A percentile compares a stretch with the other conserved stretches of the same genome.
Conservation (phyloP, 2,888 invertebrate species). For the Diabrotica balteata region DNA sequence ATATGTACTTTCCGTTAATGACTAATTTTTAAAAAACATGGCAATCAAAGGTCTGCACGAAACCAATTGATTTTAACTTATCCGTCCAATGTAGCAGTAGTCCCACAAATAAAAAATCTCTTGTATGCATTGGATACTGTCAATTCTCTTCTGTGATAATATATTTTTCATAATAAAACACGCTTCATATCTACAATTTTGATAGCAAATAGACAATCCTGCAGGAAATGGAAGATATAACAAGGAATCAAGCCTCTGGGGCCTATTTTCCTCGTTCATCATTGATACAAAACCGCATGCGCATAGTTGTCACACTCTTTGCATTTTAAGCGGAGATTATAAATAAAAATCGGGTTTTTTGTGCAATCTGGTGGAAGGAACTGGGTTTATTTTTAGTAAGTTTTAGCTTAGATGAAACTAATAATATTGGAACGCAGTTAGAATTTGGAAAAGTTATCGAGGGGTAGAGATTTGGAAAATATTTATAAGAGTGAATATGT, state of each 20-base stretch:
- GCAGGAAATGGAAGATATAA: slow-evolving; percentile 45
- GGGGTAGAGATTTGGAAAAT: not conserved
- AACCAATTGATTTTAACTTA: slow-evolving; percentile 18
- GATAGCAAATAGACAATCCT: slow-evolving; percentile 46
- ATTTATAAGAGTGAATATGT: no score
- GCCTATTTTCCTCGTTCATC: slow-evolving; percentile 3
- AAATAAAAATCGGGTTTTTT: slow-evolving; percentile 75
- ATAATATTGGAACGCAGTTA: slow-evolving; percentile 53
- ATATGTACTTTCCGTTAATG: no score
- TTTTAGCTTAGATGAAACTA: slow-evolving; percentile 44
- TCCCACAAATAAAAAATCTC: slow-evolving; percentile 33
- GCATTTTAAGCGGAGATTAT: slow-evolving; percentile 37
- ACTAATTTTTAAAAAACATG: no score
- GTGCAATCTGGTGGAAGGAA: slow-evolving; percentile 75
- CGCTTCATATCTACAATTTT: slow-evolving; percentile 34
- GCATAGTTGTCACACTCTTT: slow-evolving; percentile 7
- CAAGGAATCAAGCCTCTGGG: slow-evolving; percentile 35
- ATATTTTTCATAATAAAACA: slow-evolving; percentile 42
- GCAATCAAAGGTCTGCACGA: slow-evolving; percentile 8
- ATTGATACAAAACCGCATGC: slow-evolving; percentile 22
- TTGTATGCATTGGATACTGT: slow-evolving; percentile 45
- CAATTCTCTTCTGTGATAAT: slow-evolving; percentile 52
- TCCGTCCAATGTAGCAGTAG: slow-evolving; percentile 46
- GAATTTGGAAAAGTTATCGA: slow-evolving; percentile 50
- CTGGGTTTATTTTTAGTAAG: slow-evolving; percentile 48